Percentiles rank a stretch among this genome's conserved stretches.
Conservation (phyloP, 2,113 vertebrate genomes). For the Oophaga pumilio region DNA sequence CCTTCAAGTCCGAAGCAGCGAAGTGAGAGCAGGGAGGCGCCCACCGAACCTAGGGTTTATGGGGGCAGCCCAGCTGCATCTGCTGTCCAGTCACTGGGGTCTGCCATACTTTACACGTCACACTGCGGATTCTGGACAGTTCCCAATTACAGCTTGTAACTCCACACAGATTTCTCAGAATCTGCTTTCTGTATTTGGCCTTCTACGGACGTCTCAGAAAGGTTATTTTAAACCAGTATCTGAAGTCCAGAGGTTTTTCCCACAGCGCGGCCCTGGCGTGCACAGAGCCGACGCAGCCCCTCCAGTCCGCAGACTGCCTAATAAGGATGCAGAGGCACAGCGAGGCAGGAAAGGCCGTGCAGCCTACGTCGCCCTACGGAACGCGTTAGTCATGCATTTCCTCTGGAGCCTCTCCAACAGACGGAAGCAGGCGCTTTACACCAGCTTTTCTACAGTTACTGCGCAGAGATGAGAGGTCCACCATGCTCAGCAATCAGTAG, state of each 20-base stretch:
- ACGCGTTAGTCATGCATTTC: conserved; percentile 89
- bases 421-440: conserved; percentile 20
- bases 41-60: conserved; percentile 5
- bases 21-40: background rate
- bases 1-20: conserved; percentile 16
- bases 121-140: too few relatives aligned
- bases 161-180: background rate
- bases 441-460: background rate
- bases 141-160: background rate
- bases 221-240: background rate
- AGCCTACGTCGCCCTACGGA: conserved; percentile 83
- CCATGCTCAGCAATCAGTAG: too few relatives aligned
- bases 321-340: conserved; percentile 80
- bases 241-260: background rate
- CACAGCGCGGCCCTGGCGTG: background rate
- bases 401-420: conserved; percentile 75
- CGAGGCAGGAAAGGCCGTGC: conserved; percentile 86
- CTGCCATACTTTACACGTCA: too few relatives aligned
- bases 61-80: background rate
- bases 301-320: conserved; percentile 78
- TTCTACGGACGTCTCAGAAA: background rate
- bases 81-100: too few relatives aligned
- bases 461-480: too few relatives aligned
- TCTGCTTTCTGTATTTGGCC: background rate
- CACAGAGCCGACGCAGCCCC: background rate